These are phyloP conservation scores for Malurus alboscapulatus DNA, from an alignment of 2,113 vertebrate species.

Conservation along the genomic window DNA sequence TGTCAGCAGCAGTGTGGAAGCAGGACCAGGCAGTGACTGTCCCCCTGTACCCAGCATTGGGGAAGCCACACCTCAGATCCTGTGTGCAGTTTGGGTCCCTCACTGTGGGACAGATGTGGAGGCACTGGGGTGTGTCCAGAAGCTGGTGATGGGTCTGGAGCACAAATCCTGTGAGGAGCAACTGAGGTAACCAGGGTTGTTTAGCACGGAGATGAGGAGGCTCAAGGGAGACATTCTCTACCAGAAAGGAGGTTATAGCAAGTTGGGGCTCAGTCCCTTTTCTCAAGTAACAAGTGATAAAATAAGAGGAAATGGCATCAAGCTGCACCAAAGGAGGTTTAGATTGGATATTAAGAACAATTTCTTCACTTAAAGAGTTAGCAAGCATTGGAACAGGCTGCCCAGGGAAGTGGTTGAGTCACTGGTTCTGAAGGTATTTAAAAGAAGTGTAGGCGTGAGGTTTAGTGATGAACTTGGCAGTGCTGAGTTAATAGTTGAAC, in stretches of 20 bases:
- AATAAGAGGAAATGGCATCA: not conserved
- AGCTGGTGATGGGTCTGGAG: not conserved
- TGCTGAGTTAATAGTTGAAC: not conserved
- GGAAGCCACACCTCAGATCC: not conserved
- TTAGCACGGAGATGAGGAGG: not conserved
- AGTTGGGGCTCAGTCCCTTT: not conserved
- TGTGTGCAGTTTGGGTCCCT: not conserved
- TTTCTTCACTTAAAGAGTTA: not conserved
- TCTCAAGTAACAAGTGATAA: not conserved
- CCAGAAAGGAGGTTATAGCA: not conserved
- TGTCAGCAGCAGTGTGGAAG: not conserved
- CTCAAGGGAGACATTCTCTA: not conserved
- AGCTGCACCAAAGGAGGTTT: not conserved
- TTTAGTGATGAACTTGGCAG: not conserved
- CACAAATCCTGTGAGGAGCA: not conserved
- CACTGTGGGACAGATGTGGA: rapidly evolving
- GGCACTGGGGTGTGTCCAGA: not conserved
- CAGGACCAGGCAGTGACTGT: not conserved
- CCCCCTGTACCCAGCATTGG: rapidly evolving
- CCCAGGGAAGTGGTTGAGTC: not conserved
- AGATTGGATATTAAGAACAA: not conserved
- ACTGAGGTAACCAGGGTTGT: not conserved
- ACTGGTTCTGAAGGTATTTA: not conserved
- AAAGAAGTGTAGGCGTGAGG: rapidly evolving
- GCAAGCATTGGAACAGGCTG: not conserved